phyloP scores from a whole-genome alignment of 2,888 invertebrate species.

The Deilephila porcellus region DNA sequence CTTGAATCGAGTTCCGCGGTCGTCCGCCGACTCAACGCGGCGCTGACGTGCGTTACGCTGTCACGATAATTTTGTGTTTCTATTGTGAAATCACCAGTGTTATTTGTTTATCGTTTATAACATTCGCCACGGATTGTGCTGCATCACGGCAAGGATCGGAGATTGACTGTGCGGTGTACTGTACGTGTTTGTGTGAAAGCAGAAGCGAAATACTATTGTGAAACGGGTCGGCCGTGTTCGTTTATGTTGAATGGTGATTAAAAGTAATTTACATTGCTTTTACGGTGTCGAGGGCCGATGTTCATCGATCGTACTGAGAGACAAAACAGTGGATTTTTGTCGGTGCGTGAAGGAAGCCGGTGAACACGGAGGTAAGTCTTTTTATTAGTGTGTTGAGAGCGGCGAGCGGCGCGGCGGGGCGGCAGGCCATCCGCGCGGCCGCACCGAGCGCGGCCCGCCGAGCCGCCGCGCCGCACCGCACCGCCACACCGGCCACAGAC shows the following conservation, averaged over 20 bases:
- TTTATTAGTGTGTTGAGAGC: conserved; percentile 42
- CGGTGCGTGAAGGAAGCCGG: conserved; percentile 59
- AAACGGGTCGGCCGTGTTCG: conserved; percentile 74
- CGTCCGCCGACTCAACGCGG: conserved; percentile 80
- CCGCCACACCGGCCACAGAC: conserved; percentile 35
- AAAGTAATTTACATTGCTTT: conserved; percentile 81
- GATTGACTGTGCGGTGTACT: conserved; percentile 67
- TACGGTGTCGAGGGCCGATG: conserved; percentile 76
- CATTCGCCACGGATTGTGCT: conserved; percentile 67
- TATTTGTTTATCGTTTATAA: conserved; percentile 79
- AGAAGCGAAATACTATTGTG: conserved; percentile 63
- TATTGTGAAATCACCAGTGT: conserved; percentile 75
- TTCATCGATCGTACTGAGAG: conserved; percentile 78
- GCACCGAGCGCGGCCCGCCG: conserved; percentile 36
- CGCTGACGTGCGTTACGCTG: conserved; percentile 80
- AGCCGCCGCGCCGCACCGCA: conserved; percentile 40
- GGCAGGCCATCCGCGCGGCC: conserved; percentile 35
- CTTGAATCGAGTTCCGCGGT: conserved; percentile 72
- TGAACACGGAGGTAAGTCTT: conserved; percentile 66
- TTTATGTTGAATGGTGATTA: conserved; percentile 82
- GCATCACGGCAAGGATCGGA: conserved; percentile 64
- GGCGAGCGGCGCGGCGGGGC: conserved; percentile 36
- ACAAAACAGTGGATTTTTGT: conserved; percentile 78
- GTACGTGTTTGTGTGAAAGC: conserved; percentile 67
- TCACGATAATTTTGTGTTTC: conserved; percentile 67